phyloP scores from a whole-genome alignment of 2,888 invertebrate species.

The Dolichomitus sp. region DNA sequence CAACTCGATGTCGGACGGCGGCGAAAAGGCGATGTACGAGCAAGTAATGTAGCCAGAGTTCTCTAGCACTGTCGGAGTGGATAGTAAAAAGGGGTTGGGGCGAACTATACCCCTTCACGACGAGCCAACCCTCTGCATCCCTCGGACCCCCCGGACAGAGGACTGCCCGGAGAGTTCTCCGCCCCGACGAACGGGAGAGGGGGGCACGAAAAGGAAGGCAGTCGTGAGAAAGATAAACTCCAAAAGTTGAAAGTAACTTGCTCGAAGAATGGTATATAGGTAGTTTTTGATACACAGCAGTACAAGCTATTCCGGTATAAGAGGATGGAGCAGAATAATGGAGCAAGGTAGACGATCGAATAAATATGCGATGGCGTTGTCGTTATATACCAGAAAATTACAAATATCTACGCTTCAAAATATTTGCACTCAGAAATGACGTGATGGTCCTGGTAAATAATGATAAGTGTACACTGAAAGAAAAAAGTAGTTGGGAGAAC shows the following conservation, averaged over 20 bases:
- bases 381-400: neutral
- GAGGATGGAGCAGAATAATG: conserved; percentile 48
- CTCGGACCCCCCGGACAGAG: conserved; percentile 33
- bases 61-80: conserved; percentile 41
- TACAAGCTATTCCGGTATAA: conserved; percentile 44
- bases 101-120: conserved; percentile 33
- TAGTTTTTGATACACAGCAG: conserved; percentile 55
- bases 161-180: conserved; percentile 48
- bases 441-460: no score
- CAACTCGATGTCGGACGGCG: conserved; percentile 66
- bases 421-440: neutral
- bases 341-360: conserved; percentile 51
- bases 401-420: neutral
- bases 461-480: no score
- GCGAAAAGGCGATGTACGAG: conserved; percentile 65
- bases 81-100: conserved; percentile 45
- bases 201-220: conserved; percentile 26
- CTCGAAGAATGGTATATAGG: conserved; percentile 42
- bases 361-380: conserved; percentile 5
- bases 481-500: no score
- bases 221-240: conserved; percentile 80
- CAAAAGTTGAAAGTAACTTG: conserved; percentile 80
- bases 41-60: conserved; percentile 58
- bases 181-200: conserved; percentile 46
- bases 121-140: conserved; percentile 27